Evolutionary conservation across 2,113 vertebrate genomes (phyloP), one percentile per base, ranked within the genome.

Genomic region (Sinosuthora webbiana): DNA sequence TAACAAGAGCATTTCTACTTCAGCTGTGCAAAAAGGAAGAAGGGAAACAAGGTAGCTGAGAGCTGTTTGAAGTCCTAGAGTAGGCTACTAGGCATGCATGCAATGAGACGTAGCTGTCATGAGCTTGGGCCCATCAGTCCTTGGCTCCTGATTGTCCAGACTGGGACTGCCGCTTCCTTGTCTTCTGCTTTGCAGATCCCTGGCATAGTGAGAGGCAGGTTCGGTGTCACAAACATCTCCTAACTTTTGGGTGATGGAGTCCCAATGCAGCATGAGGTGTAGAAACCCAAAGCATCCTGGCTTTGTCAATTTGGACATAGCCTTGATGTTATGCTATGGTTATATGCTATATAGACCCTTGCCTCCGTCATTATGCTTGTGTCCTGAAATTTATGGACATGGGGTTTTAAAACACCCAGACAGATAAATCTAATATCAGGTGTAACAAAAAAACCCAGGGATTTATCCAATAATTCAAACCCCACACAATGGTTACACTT

Each of bases 131-230:
- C 23, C 49, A 19, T 7, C 4, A 17, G 37, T 30, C n/a, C 50
- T 24, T 33, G 25, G 45, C 2, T 64, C 9, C 41, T 76, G n/a
- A 25, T 44, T 42, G 31, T 49, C 41, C 50, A 37, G 27, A 11
- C 17, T 35, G 33, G 33, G 25, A 47, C 31, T 20, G 19, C 12
- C 0, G 0, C 33, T 70, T 15, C 24, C 19, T 22, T 59, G 7
- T 56, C 27, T 59, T 64, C 55, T 41, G 23, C 39, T 83, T 75
- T 71, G 11, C 20, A 59, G 42, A 30, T 30, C 21, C 23, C 21
- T 63, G 15, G 23, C 9, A 19, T 7, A 14, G 28, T 71, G 27
- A 67, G 71, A 71, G 27, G 19, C 0, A 6, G 15, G 13, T 31
- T 78, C 42, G 14, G 20, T 71, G 18, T 39, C 71, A 39, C 13